Evolutionary conservation across 1,140 invertebrate genomes (phyloP).

Genomic region (Globodera rostochiensis): DNA sequence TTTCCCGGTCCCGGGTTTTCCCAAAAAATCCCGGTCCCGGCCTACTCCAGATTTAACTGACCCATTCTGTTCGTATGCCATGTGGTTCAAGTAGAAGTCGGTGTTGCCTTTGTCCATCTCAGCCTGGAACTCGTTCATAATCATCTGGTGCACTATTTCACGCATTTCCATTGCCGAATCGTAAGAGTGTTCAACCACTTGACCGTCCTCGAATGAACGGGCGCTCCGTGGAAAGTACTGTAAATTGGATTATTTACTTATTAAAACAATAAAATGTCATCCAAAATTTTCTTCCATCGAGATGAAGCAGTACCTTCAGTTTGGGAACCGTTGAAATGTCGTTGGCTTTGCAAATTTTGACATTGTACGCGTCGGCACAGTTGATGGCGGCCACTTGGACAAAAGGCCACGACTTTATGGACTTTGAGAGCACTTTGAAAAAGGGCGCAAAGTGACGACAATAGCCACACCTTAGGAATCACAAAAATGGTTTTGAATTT

Average conservation of each 20-base stretch:
- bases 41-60: neutral
- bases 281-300: neutral
- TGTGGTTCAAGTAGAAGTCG: slow-evolving; percentile 16
- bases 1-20: no score
- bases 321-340: slow-evolving; percentile 38
- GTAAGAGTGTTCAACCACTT: slow-evolving; percentile 31
- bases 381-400: slow-evolving; percentile 56
- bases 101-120: slow-evolving; percentile 17
- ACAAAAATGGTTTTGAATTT: neutral
- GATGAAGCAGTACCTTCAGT: slow-evolving; percentile 14
- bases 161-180: slow-evolving; percentile 26
- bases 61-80: slow-evolving; percentile 20
- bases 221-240: slow-evolving; percentile 55
- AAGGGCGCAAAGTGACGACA: slow-evolving; percentile 57
- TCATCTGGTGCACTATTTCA: slow-evolving; percentile 5
- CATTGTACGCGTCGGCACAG: slow-evolving; percentile 56
- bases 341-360: slow-evolving; percentile 49
- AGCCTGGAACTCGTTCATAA: slow-evolving; percentile 18
- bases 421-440: slow-evolving; percentile 47
- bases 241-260: slow-evolving; percentile 37
- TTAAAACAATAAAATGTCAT: neutral
- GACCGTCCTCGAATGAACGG: slow-evolving; percentile 33
- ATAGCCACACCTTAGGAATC: slow-evolving; percentile 45
- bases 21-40: no score
- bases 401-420: slow-evolving; percentile 46